Evolutionary conservation across 2,797 vertebrate genomes (phyloP), one percentile per base, ranked within the genome.

Genomic region (Epinephelus awoara): DNA sequence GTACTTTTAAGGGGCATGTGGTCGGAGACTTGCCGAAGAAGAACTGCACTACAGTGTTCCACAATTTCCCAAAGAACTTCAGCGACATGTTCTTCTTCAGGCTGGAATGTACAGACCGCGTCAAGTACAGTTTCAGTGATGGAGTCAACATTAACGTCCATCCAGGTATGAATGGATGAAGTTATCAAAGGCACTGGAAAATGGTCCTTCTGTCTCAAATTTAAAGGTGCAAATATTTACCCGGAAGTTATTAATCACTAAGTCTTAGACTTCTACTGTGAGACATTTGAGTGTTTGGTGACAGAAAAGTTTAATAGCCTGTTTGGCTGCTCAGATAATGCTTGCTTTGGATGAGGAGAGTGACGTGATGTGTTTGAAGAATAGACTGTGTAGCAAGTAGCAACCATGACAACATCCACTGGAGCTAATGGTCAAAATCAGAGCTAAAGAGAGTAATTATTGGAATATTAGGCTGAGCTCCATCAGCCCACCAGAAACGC

Each of bases 41-140:
- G 47, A 75, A 87, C 68, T 91, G 89, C 77, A 87, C 84, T 4
- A 83, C 86, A 1, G 14, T n/a, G 6, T 79, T 89, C 49, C 0
- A 15, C 25, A 9, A 4, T 38, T 47, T 87, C 61, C 18, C 55
- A 5, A 6, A 47, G 27, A 7, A n/a, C 27, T 9, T 40, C 44
- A 59, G 10, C 42, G n/a, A 67, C 19, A 0, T 6, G 0, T 79
- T 54, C 50, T 71, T 73, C 74, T 81, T 89, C 18, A 70, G 85
- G 34, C 64, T 91, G n/a, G 9, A 87, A 0, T 88, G 88, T 81
- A 1, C 5, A 0, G 3, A 5, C 0, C 0, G 0, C 1, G 0
- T 80, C 3, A 55, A 17, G 23, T 85, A 15, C 77, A 79, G 2
- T 5, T 89, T 81, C 54, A 0, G 0, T 0, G 0, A 21, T 0